A percentile compares a stretch with the other conserved stretches of the same genome.
phyloP scores from a whole-genome alignment of 2,797 vertebrate genomes.

The Fratercula arctica region DNA sequence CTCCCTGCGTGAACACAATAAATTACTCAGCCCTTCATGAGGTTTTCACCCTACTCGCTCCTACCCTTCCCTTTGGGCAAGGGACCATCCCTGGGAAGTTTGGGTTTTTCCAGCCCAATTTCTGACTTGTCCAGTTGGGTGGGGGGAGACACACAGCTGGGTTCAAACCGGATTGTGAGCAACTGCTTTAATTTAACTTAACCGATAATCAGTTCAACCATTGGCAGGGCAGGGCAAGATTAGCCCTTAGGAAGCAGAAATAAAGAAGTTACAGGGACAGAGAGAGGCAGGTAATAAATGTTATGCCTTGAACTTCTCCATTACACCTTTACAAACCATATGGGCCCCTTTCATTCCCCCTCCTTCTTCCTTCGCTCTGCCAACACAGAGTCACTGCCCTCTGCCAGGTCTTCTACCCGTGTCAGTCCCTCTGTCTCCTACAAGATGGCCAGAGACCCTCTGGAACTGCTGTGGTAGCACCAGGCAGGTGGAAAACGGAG shows the following conservation, averaged over 20 bases:
- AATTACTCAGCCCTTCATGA: not conserved
- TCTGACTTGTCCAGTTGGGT: not conserved
- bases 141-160: not conserved
- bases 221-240: not conserved
- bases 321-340: not conserved
- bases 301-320: not conserved
- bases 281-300: not conserved
- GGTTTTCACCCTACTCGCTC: not conserved
- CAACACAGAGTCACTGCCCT: accelerated
- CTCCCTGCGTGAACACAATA: accelerated
- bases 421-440: not conserved
- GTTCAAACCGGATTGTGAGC: not conserved
- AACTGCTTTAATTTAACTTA: not conserved
- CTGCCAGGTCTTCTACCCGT: not conserved
- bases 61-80: not conserved
- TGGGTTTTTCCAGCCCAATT: not conserved
- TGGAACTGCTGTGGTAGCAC: not conserved
- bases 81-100: not conserved
- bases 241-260: not conserved
- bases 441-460: not conserved
- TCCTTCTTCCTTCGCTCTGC: not conserved
- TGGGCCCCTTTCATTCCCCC: not conserved
- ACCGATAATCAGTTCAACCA: not conserved
- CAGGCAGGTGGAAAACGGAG: not conserved
- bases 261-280: not conserved